A percentile compares a stretch with the other conserved stretches of the same genome.
These are phyloP conservation scores for Oeneis ivallda DNA, from an alignment of 2,888 invertebrate genomes.

Conservation along the genomic window DNA sequence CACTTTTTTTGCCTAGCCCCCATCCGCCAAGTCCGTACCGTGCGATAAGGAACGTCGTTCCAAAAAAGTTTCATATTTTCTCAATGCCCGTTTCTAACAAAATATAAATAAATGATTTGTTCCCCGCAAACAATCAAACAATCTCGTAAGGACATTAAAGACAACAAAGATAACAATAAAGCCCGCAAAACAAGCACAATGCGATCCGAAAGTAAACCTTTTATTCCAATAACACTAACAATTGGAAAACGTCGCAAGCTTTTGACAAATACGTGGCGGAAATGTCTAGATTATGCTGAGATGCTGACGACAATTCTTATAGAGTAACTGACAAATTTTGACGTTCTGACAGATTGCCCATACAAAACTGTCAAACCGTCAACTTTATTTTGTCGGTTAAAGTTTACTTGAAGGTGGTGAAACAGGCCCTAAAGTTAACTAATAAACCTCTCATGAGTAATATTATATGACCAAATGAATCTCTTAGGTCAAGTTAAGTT, in stretches of 20 bases:
- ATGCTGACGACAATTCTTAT: neutral
- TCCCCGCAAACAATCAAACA: slow-evolving; percentile 1
- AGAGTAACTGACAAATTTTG: neutral
- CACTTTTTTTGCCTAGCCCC: no score
- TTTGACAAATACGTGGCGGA: slow-evolving; percentile 38
- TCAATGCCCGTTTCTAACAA: neutral
- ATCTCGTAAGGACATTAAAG: slow-evolving; percentile 7
- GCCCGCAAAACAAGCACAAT: slow-evolving; percentile 16
- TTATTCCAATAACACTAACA: slow-evolving; percentile 23
- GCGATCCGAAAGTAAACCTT: slow-evolving; percentile 21
- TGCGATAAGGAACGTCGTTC: no score
- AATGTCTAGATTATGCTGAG: slow-evolving; percentile 15
- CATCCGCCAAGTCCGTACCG: no score
- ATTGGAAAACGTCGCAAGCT: slow-evolving; percentile 31
- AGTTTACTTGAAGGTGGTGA: no score
- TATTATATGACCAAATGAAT: no score
- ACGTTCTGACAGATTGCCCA: no score
- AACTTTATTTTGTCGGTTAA: no score
- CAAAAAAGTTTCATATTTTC: neutral
- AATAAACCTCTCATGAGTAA: no score
- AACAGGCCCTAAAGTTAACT: no score
- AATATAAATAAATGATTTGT: neutral
- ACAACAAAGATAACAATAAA: slow-evolving; percentile 13
- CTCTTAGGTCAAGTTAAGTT: no score
- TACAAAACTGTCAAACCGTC: no score